Base-by-base conservation (phyloP, 2,888 invertebrate genomes). In the Sacculina carcini region DNA sequence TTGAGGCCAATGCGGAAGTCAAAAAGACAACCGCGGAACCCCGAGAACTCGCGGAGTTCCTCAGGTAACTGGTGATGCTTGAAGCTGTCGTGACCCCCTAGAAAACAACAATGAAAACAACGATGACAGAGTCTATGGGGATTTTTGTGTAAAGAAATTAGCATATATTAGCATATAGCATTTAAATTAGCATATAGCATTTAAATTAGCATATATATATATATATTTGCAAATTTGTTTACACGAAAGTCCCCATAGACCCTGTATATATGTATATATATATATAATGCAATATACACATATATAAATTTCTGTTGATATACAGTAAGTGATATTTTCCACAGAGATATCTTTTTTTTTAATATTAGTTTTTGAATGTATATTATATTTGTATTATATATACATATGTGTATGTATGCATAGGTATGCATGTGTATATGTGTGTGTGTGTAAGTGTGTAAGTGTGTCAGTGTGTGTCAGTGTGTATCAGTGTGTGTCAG, bases 361-460 rank as follows among this genome's bases (percentile, higher is more conserved):
- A 7, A 16, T 23, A 19, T 19, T 1, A 44, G 44, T 46, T 12
- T 46, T 4, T 16, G 29, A 31, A 47, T 29, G n/a, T n/a, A n/a
- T n/a, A n/a, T n/a, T n/a, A n/a, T n/a, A n/a, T n/a, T n/a, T n/a
- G n/a, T n/a, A n/a, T 7, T 29, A n/a, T 29, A 28, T 29, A 16
- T 19, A 29, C 16, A 47, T 47, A 28, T 47, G 32, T 47, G 32
- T 29, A 47, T 47, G 32, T 47, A 47, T 47, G 32, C 32, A 28
- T 47, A 47, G 29, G 32, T 29, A 47, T 47, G 32, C 32, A 47
- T 47, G 32, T 47, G 32, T 47, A 47, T 47, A 47, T 47, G 32
- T 48, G 32, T 48, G 32, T 48, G 21, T 48, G 23, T 48, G 19
- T 31, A 5, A 16, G 23, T 48, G 32, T 29, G n/a, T n/a, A n/a